phyloP scores from a whole-genome alignment of 2,888 invertebrate genomes.

The Habroteleia sp. region DNA sequence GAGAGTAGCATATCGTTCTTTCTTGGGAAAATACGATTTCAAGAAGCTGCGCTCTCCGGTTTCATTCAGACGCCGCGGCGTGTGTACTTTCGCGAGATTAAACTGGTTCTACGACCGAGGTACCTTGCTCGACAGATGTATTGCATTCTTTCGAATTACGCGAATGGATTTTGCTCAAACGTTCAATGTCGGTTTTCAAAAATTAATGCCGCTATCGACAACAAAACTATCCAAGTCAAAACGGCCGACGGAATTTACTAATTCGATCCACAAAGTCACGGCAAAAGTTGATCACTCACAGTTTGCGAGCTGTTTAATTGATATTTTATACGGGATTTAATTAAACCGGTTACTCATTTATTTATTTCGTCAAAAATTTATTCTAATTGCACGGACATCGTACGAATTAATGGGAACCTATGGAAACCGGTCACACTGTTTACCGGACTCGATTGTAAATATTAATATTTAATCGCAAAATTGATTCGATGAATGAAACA shows the following conservation, averaged over 20 bases:
- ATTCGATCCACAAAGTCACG: too few relatives aligned
- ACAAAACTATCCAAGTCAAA: not conserved
- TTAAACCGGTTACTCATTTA: constrained; percentile 24
- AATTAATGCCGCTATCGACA: too few relatives aligned
- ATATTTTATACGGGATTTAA: constrained; percentile 42
- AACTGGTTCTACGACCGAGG: constrained; percentile 48
- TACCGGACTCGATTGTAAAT: constrained; percentile 8
- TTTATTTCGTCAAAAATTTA: constrained; percentile 17
- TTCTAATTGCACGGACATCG: constrained; percentile 19
- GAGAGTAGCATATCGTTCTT: constrained; percentile 43
- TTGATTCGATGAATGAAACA: not conserved
- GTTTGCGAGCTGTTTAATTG: constrained; percentile 16
- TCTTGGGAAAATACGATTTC: constrained; percentile 48
- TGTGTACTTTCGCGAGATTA: constrained; percentile 53
- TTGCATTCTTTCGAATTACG: constrained; percentile 4
- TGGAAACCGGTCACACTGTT: not conserved
- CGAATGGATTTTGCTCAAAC: not conserved
- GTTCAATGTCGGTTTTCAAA: too few relatives aligned
- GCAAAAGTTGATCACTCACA: not conserved
- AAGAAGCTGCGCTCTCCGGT: constrained; percentile 48
- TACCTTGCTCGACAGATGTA: constrained; percentile 34
- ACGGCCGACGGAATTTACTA: constrained; percentile 1
- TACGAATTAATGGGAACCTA: not conserved
- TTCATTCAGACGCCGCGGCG: constrained; percentile 49
- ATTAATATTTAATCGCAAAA: constrained; percentile 20